Evolutionary conservation across 2,797 vertebrate genomes (phyloP).

Genomic region (Dendrocincla fuliginosa): DNA sequence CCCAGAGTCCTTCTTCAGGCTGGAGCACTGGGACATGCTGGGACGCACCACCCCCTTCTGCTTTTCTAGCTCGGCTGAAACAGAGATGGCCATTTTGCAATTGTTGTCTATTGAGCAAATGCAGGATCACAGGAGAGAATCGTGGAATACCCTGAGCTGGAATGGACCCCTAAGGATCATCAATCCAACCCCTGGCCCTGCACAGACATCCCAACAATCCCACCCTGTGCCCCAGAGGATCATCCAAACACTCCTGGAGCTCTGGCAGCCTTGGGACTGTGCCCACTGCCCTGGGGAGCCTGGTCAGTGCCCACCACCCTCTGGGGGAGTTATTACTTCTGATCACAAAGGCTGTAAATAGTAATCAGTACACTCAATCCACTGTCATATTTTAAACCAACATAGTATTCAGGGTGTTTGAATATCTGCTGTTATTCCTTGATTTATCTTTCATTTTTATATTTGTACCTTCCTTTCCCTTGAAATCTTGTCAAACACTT

Average conservation of each 20-base stretch:
- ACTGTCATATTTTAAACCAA: background rate
- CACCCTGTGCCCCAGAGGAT: background rate
- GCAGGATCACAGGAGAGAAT: background rate
- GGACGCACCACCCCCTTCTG: constrained; percentile 93
- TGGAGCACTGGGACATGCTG: constrained; percentile 90
- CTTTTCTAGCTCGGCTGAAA: constrained; percentile 93
- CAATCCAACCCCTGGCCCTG: background rate
- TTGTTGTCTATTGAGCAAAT: background rate
- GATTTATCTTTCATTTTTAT: background rate
- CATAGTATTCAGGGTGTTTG: background rate
- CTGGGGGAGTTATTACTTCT: background rate
- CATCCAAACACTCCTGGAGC: background rate
- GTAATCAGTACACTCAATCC: background rate
- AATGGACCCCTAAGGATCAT: too few species aligned
- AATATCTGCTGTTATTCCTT: background rate
- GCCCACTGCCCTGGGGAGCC: background rate
- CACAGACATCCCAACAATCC: background rate
- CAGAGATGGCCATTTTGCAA: background rate
- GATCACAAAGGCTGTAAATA: background rate
- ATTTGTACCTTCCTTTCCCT: background rate
- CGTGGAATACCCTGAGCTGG: background rate
- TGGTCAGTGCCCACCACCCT: background rate
- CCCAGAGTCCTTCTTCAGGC: constrained; percentile 91
- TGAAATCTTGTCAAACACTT: background rate
- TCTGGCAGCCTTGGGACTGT: background rate